Evolutionary conservation across 2,113 vertebrate genomes (phyloP), one percentile per base, ranked within the genome.

Genomic region (Protomyctophum bolini): DNA sequence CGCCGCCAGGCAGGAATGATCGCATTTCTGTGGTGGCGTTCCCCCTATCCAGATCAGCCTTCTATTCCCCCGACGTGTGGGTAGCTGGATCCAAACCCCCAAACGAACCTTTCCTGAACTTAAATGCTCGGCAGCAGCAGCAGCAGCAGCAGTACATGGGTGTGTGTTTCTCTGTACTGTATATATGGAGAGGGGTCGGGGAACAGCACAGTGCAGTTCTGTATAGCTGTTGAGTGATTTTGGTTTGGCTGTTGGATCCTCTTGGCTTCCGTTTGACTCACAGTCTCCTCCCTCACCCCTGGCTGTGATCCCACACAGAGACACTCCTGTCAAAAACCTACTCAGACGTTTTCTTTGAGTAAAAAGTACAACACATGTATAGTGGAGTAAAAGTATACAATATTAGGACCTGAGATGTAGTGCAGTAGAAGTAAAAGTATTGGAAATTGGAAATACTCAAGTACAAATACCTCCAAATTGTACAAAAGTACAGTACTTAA

Each of bases 221-320:
- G 67, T 87, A 21, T 87, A 21, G 73, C 80, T 85, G 79, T 87
- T 80, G 70, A 78, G 77, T 83, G 85, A 84, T 88, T 89, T 86
- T 88, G 86, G 86, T 88, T 87, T 87, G 82, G 84, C 85, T 66
- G 77, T 6, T 41, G 2, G 0, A 41, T 77, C 77, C 79, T 79
- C 67, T 82, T 72, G 66, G 65, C 77, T 80, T 84, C 58, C 73
- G 63, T 79, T 80, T 79, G 75, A 87, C 75, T 87, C 82, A 79
- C 77, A 61, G 75, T 80, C 77, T 80, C 72, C 33, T 79, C 72
- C 81, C 75, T 83, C 80, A 55, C 69, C 77, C 77, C 77, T 83
- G 81, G 75, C 58, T 73, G 63, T 79, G 79, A 82, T 79, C 77
- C 50, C 12, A 9, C 50, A 4, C 4, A 73, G 63, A 60, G 8